phyloP scores from a whole-genome alignment of 2,888 invertebrate species.

The Diaprepes abbreviatus region DNA sequence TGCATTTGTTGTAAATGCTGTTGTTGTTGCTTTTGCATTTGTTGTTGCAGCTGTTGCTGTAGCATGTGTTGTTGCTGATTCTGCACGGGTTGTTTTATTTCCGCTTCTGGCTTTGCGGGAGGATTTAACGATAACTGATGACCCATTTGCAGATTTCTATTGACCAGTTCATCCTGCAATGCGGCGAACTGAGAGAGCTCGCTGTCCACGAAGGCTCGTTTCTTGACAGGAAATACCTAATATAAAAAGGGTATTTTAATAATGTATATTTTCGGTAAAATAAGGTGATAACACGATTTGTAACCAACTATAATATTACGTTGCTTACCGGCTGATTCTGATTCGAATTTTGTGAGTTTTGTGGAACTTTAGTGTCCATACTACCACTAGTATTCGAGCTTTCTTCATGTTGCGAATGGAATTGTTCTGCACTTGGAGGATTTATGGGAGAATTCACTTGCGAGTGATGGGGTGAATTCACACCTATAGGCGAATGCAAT shows the following conservation, averaged over 20 bases:
- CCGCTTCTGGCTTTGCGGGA: not conserved
- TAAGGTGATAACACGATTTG: not conserved
- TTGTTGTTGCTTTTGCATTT: conserved; percentile 31
- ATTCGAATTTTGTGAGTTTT: conserved; percentile 5
- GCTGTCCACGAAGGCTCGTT: conserved; percentile 73
- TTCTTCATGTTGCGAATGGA: conserved; percentile 50
- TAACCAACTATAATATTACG: too few relatives aligned
- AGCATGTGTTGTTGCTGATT: conserved; percentile 16
- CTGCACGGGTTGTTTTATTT: not conserved
- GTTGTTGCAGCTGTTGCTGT: conserved; percentile 32
- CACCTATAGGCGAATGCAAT: conserved; percentile 36
- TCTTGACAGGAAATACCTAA: conserved; percentile 74
- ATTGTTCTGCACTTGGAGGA: conserved; percentile 40
- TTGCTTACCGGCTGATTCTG: conserved; percentile 16
- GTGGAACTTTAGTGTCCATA: not conserved
- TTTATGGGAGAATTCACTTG: conserved; percentile 42
- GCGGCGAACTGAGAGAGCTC: conserved; percentile 55
- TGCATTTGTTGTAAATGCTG: conserved; percentile 22
- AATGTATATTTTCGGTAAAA: not conserved
- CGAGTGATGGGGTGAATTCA: conserved; percentile 41
- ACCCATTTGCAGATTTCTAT: conserved; percentile 48
- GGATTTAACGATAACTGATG: conserved; percentile 36
- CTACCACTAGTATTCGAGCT: conserved; percentile 16
- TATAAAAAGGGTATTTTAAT: not conserved
- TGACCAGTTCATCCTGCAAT: conserved; percentile 52